phyloP scores from a whole-genome alignment of 2,888 invertebrate genomes.

The Meiosimyza decipiens region DNA sequence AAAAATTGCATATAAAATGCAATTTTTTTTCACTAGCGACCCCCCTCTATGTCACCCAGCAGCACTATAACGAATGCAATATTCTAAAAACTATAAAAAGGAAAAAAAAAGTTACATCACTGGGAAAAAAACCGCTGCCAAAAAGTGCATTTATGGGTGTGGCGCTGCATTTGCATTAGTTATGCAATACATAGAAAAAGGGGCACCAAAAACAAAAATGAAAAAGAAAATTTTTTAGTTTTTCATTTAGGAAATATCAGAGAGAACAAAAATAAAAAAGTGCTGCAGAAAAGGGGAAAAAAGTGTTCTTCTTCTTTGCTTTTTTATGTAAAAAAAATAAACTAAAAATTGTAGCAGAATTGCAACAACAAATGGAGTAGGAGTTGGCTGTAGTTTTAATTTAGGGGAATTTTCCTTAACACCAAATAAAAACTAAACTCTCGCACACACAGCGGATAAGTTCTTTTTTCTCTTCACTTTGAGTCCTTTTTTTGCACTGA shows the following conservation, averaged over 20 bases:
- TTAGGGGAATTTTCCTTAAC: neutral
- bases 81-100: constrained; percentile 42
- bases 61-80: constrained; percentile 60
- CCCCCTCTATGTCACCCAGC: neutral
- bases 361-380: too few relatives aligned
- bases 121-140: constrained; percentile 35
- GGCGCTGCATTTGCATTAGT: constrained; percentile 47
- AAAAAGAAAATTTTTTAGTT: constrained; percentile 1
- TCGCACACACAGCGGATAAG: neutral
- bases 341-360: neutral
- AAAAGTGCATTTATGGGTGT: constrained; percentile 64
- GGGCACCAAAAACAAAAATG: neutral
- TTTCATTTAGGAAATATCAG: neutral
- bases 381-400: too few relatives aligned
- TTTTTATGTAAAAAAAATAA: neutral
- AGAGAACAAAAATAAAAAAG: neutral
- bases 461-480: constrained; percentile 24
- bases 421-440: neutral
- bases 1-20: constrained; percentile 63
- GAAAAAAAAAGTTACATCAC: constrained; percentile 39
- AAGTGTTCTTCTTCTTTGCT: neutral
- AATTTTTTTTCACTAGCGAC: constrained; percentile 50
- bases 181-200: constrained; percentile 12
- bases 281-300: neutral
- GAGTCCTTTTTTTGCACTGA: constrained; percentile 7